These are phyloP conservation scores for Nemopilema nomurai DNA, from an alignment of 30 jellyfish, hydroid and myxozoan genomes.

Conservation along the genomic window DNA sequence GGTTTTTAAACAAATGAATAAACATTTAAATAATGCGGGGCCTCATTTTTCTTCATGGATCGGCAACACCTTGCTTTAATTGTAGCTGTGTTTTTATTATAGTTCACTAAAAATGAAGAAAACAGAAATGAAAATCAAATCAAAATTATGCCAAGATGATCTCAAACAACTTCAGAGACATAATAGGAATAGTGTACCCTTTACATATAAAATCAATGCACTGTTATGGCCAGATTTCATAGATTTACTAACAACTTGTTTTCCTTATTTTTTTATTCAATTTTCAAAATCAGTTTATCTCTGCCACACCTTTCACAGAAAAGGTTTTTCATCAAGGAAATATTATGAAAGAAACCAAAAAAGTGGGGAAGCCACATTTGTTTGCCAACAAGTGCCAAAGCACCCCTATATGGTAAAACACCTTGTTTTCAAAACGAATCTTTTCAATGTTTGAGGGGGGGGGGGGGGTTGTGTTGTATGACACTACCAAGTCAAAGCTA, in stretches of 20 bases:
- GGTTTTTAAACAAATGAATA: background rate
- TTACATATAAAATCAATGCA: background rate
- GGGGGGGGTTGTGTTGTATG: background rate
- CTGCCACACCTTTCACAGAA: background rate
- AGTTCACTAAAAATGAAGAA: background rate
- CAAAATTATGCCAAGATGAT: background rate
- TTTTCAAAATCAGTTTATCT: background rate
- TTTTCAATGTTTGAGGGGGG: background rate
- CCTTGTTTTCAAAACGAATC: background rate
- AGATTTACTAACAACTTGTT: background rate
- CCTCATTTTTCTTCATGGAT: constrained; percentile 35
- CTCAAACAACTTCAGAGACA: background rate
- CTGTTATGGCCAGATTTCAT: background rate
- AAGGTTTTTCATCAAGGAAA: background rate
- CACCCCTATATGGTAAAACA: background rate
- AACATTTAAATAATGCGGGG: constrained; percentile 22
- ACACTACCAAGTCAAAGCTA: constrained; percentile 1
- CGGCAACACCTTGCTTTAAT: constrained; percentile 33
- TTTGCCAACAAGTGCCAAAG: background rate
- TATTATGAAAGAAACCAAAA: background rate
- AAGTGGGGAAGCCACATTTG: background rate
- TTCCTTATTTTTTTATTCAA: background rate
- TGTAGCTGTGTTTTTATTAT: constrained; percentile 5
- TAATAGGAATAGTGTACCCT: background rate
- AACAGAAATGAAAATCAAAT: background rate